phyloP scores from a whole-genome alignment of 2,888 invertebrate species.

The Drosophila imparisetae region DNA sequence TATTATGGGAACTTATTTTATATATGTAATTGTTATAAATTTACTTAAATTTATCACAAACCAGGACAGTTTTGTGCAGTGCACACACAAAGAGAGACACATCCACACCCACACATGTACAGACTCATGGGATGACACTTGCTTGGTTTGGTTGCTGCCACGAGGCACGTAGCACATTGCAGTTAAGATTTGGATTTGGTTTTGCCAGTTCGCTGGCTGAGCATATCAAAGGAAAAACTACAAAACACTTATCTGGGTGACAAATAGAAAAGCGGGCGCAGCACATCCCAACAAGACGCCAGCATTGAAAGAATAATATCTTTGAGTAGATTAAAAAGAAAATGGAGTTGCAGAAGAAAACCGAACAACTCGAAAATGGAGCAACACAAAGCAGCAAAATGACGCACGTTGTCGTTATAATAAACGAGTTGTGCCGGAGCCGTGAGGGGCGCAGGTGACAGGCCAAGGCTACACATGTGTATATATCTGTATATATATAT shows the following conservation, averaged over 20 bases:
- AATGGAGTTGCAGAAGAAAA: constrained; percentile 34
- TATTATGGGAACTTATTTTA: background rate
- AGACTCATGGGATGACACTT: constrained; percentile 70
- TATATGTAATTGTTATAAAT: background rate
- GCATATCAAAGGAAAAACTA: constrained; percentile 77
- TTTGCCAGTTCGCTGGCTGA: constrained; percentile 69
- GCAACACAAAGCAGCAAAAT: constrained; percentile 67
- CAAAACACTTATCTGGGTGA: constrained; percentile 80
- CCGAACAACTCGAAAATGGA: constrained; percentile 54
- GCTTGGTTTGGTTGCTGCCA: constrained; percentile 61
- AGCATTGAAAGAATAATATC: constrained; percentile 76
- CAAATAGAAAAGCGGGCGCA: constrained; percentile 72
- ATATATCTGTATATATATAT: background rate
- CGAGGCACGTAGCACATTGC: constrained; percentile 76
- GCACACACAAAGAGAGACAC: background rate
- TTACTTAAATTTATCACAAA: background rate
- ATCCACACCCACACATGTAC: background rate
- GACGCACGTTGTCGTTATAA: constrained; percentile 72
- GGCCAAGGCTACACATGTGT: constrained; percentile 34
- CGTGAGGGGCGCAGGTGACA: constrained; percentile 19
- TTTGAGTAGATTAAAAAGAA: constrained; percentile 74
- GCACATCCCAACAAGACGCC: constrained; percentile 32
- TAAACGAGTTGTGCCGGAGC: constrained; percentile 25
- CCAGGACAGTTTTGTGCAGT: background rate
- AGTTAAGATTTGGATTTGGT: constrained; percentile 74